These are phyloP conservation scores for Geotrupes spiniger DNA, from an alignment of 2,888 invertebrate species.

Conservation along the genomic window DNA sequence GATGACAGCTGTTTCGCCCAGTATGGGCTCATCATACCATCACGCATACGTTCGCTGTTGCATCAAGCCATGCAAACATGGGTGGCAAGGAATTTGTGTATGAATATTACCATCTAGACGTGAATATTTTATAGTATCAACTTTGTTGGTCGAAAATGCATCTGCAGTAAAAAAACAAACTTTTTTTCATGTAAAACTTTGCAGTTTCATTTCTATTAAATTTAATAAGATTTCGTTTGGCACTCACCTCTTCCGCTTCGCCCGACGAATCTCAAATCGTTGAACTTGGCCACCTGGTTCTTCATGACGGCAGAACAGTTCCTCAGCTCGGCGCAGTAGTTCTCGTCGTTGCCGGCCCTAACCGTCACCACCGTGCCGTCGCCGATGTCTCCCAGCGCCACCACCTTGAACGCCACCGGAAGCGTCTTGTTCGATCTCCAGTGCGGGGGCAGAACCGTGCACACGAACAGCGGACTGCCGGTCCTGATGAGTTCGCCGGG, in stretches of 20 bases:
- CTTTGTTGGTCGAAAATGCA: no score
- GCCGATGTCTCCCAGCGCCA: constrained; percentile 86
- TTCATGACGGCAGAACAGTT: constrained; percentile 95
- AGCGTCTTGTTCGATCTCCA: constrained; percentile 98
- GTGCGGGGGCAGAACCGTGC: constrained; percentile 89
- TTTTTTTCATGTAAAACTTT: no score
- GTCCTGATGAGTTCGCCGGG: constrained; percentile 91
- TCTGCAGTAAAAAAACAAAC: no score
- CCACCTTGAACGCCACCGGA: constrained; percentile 93
- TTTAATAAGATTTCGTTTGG: background rate
- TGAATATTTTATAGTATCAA: no score
- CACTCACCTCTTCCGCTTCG: constrained; percentile 95
- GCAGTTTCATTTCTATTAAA: background rate
- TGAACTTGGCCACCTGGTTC: constrained; percentile 96
- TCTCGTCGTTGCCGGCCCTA: constrained; percentile 95
- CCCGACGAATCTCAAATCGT: constrained; percentile 95
- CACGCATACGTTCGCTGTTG: no score
- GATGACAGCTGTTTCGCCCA: no score
- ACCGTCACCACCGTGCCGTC: constrained; percentile 95
- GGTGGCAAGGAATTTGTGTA: no score
- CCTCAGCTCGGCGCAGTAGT: constrained; percentile 89
- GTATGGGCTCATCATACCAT: no score
- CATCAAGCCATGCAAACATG: no score
- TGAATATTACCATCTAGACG: no score
- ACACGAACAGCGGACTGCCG: constrained; percentile 91